These are phyloP conservation scores for Venustoraphidia nigricollis DNA, from an alignment of 2,888 invertebrate species.

Conservation along the genomic window DNA sequence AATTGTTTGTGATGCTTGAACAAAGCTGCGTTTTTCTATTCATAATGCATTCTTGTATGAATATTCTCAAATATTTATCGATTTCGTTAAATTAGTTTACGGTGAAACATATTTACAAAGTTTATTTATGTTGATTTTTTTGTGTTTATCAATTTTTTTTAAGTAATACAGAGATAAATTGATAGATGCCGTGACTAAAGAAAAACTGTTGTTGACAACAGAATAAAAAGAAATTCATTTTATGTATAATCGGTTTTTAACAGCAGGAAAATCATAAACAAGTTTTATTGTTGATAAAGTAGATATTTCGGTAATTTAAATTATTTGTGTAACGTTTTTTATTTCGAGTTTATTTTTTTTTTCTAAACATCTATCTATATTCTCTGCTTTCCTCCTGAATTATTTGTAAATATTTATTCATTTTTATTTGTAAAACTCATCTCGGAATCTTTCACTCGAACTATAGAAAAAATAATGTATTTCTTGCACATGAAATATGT, in stretches of 20 bases:
- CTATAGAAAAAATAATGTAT: too few relatives aligned
- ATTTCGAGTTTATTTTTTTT: not conserved
- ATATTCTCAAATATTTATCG: slow-evolving; percentile 9
- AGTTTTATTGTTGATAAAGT: slow-evolving; percentile 1
- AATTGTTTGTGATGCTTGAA: too few relatives aligned
- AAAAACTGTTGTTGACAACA: too few relatives aligned
- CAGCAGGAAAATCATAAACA: slow-evolving; percentile 3
- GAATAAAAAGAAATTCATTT: too few relatives aligned
- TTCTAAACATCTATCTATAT: not conserved
- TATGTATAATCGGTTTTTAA: too few relatives aligned
- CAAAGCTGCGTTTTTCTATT: slow-evolving; percentile 1
- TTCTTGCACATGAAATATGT: too few relatives aligned
- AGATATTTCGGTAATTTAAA: slow-evolving; percentile 2
- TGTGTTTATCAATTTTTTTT: not conserved
- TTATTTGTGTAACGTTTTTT: not conserved
- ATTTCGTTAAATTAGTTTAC: slow-evolving; percentile 10
- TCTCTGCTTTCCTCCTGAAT: too few relatives aligned
- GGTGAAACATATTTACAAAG: not conserved
- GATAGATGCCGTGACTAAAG: too few relatives aligned
- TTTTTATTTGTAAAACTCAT: too few relatives aligned
- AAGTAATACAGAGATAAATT: not conserved
- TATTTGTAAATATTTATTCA: too few relatives aligned
- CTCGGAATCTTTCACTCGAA: too few relatives aligned
- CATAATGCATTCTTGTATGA: slow-evolving; percentile 5
- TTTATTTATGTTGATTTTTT: slow-evolving; percentile 4